Evolutionary conservation across 2,797 vertebrate species (phyloP).

Genomic region (Aulostomus chinensis): DNA sequence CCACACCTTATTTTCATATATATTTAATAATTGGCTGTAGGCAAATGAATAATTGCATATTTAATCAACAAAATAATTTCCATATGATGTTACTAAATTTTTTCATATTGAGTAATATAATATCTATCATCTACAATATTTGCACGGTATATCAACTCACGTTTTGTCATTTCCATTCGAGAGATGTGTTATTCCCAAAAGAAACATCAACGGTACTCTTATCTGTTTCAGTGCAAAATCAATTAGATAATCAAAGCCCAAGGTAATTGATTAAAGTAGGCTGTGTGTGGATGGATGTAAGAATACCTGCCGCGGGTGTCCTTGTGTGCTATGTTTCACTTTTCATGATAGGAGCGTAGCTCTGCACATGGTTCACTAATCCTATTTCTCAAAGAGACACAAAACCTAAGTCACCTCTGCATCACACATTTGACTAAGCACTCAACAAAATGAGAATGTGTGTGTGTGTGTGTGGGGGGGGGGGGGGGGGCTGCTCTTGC

Average conservation of each 20-base stretch:
- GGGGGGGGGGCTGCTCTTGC: slow-evolving; percentile 41
- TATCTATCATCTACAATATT: too few species aligned
- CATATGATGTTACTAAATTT: too few species aligned
- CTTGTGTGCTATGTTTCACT: slow-evolving; percentile 31
- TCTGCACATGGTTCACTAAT: slow-evolving; percentile 39
- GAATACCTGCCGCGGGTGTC: slow-evolving; percentile 19
- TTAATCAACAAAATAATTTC: too few species aligned
- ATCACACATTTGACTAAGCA: slow-evolving; percentile 53
- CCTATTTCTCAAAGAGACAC: slow-evolving; percentile 29
- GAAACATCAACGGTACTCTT: too few species aligned
- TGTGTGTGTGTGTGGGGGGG: slow-evolving; percentile 4
- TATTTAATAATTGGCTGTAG: too few species aligned
- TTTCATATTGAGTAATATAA: too few species aligned
- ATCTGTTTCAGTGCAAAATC: slow-evolving; percentile 3
- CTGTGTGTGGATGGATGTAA: slow-evolving; percentile 2
- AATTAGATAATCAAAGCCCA: slow-evolving; percentile 9
- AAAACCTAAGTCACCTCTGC: slow-evolving; percentile 9
- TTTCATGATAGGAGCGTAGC: slow-evolving; percentile 12
- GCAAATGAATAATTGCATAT: too few species aligned
- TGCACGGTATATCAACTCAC: too few species aligned
- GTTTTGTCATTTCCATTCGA: too few species aligned
- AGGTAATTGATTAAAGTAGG: slow-evolving; percentile 3
- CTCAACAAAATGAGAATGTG: slow-evolving; percentile 64
- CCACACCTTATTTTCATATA: too few species aligned
- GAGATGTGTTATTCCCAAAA: too few species aligned